Percentiles rank a stretch among this genome's conserved stretches.
phyloP scores from a whole-genome alignment of 2,113 vertebrate species.

The Oriolus oriolus region DNA sequence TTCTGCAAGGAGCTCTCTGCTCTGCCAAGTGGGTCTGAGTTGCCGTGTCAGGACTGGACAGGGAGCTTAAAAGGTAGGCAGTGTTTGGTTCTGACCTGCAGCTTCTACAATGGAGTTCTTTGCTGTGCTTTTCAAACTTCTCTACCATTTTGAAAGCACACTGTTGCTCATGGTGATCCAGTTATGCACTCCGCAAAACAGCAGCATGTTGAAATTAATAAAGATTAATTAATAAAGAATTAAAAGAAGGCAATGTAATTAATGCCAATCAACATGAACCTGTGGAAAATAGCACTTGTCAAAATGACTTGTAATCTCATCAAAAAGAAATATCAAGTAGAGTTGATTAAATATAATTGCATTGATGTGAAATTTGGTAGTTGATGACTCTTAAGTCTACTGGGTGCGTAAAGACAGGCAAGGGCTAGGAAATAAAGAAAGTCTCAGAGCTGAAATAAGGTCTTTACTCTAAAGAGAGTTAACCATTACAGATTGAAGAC shows the following conservation, averaged over 20 bases:
- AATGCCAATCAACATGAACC: conserved; percentile 34
- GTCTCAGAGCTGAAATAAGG: not conserved
- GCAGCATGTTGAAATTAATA: conserved; percentile 17
- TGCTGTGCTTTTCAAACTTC: not conserved
- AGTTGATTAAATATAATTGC: conserved; percentile 58
- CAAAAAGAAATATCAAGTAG: conserved; percentile 46
- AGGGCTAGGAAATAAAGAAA: not conserved
- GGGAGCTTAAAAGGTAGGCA: not conserved
- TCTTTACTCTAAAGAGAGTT: not conserved
- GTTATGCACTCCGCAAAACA: not conserved
- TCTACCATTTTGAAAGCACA: not conserved
- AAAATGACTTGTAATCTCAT: conserved; percentile 52
- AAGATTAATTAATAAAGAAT: conserved; percentile 53
- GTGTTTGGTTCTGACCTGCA: not conserved
- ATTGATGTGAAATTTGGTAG: not conserved
- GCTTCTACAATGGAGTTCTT: not conserved
- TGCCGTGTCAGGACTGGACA: not conserved
- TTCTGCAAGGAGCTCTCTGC: not conserved
- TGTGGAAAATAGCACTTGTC: conserved; percentile 33
- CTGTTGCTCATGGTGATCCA: not conserved
- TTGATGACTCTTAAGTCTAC: not conserved
- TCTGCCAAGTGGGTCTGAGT: not conserved
- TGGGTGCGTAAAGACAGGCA: not conserved
- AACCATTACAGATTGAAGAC: not conserved
- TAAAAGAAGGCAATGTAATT: conserved; percentile 41